These are phyloP conservation scores for Poicephalus meyeri DNA, from an alignment of 2,113 vertebrate genomes.

Conservation along the genomic window DNA sequence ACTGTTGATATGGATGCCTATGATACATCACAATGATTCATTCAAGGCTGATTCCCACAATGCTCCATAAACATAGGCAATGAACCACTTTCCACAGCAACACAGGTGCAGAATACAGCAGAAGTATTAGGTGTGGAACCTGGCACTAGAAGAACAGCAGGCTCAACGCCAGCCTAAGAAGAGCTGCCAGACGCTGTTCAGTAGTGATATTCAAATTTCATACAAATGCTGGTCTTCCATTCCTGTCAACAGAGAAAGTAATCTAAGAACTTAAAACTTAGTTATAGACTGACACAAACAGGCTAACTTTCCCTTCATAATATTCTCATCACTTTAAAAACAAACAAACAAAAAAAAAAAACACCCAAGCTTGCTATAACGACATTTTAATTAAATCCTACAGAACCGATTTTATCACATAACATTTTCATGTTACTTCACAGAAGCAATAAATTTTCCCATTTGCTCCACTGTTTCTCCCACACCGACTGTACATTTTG, in stretches of 20 bases:
- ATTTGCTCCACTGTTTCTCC: constrained; percentile 50
- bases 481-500: constrained; percentile 55
- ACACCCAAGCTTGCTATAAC: not conserved
- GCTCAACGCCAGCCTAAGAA: not conserved
- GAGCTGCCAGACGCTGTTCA: constrained; percentile 3
- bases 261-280: not conserved
- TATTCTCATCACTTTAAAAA: not conserved
- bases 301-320: not conserved
- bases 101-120: not conserved
- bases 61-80: not conserved
- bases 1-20: not conserved
- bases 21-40: not conserved
- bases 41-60: not conserved
- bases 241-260: not conserved
- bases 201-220: not conserved
- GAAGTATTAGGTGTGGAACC: constrained; percentile 37
- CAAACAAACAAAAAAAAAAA: not conserved
- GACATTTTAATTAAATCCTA: constrained; percentile 57
- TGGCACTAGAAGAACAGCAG: not conserved
- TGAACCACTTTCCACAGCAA: not conserved
- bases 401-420: constrained; percentile 46
- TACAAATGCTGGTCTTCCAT: not conserved
- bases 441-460: constrained; percentile 53
- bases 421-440: constrained; percentile 45
- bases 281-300: not conserved